Base-by-base conservation (phyloP, 92 coral and sea anemone genomes). In the Porites rus region DNA sequence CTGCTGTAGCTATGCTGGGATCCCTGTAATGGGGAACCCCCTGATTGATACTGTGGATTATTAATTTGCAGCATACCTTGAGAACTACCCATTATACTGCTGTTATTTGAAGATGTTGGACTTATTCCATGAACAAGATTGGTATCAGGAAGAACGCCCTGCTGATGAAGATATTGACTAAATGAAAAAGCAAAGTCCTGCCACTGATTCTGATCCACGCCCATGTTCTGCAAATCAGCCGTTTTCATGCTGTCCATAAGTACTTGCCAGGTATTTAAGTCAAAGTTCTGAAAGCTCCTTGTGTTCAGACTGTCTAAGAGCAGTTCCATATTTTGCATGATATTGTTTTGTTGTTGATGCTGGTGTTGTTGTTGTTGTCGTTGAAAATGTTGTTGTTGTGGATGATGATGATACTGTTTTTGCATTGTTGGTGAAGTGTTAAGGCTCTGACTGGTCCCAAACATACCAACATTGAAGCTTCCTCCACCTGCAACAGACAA, bases 171-270 rank as follows among this genome's bases (percentile, higher is more conserved):
- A 72, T 95, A 93, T 77, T 97, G 99, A 86, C 98, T 97, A 78
- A 97, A 97, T 9, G 99, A 97, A 79, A 90, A 94, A 7, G 99
- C 98, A 21, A 97, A 94, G 74, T 97, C 99, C 75, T 97, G 99
- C 99, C 98, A 95, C 76, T 95, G 99, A 58, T 76, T 85, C 16
- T 93, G 95, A 71, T 95, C 98, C 19, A 97, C 90, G 6, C 99
- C 98, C 25, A 95, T 56, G n/a, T 77, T 93, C 61, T 94, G 96
- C 51, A 96, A 91, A 72, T 97, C 98, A 21, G 95, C 78, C 38
- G 90, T 93, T 81, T 95, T 96, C 99, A 97, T 97, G 86, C 96
- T 97, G 24, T 97, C 99, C 99, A 97, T 97, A 43, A 97, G 85
- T 46, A 85, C 86, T 20, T 97, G 96, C 97, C 95, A 95, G 24